Conservation (phyloP, 2,888 invertebrate species). For the Elysia crispata region DNA sequence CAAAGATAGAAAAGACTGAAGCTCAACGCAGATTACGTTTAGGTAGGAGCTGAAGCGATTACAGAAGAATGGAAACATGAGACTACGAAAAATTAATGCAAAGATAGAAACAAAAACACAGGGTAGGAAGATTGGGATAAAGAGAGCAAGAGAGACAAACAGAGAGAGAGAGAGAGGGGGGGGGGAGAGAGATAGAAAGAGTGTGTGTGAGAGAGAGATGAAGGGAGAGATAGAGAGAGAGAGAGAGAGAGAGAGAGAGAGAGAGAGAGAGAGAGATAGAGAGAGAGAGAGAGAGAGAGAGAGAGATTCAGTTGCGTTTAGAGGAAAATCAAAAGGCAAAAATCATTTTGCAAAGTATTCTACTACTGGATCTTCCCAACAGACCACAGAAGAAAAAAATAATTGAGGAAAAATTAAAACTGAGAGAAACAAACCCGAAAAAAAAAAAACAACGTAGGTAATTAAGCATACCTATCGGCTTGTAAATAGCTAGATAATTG, state of each 20-base stretch:
- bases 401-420: too few relatives aligned
- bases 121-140: constrained; percentile 7
- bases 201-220: too few relatives aligned
- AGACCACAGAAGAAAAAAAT: too few relatives aligned
- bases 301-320: neutral
- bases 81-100: constrained; percentile 6
- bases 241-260: constrained; percentile 10
- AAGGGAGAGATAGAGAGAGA: constrained; percentile 29
- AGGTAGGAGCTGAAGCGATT: neutral
- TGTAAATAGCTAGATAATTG: too few relatives aligned
- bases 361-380: too few relatives aligned
- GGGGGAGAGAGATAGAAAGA: constrained; percentile 28
- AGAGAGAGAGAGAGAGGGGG: constrained; percentile 15
- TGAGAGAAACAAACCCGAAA: too few relatives aligned
- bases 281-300: constrained; percentile 20
- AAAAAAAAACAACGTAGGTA: too few relatives aligned
- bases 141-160: constrained; percentile 29
- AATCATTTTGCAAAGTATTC: neutral
- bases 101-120: constrained; percentile 2
- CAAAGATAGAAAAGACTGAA: neutral
- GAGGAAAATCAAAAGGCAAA: neutral
- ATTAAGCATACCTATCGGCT: too few relatives aligned
- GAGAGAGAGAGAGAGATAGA: constrained; percentile 1
- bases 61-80: neutral
- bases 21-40: neutral